These are phyloP conservation scores for Epinephelus lanceolatus DNA, from an alignment of 2,113 vertebrate genomes.

Conservation along the genomic window DNA sequence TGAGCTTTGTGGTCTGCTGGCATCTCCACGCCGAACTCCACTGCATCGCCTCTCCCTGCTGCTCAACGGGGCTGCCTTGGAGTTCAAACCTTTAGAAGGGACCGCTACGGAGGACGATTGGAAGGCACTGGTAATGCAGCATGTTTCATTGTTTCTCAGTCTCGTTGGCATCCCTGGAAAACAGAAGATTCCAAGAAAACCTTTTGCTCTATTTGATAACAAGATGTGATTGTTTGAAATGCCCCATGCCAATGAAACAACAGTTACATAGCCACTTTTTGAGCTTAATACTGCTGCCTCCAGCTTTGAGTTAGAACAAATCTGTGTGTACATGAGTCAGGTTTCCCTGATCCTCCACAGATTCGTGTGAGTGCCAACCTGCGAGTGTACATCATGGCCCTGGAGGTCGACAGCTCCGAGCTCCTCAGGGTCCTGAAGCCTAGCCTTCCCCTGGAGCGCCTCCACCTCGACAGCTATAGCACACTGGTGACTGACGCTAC, in stretches of 20 bases:
- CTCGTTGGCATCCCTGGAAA: too few relatives aligned
- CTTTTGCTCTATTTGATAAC: background rate
- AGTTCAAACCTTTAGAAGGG: slow-evolving; percentile 92
- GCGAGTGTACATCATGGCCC: slow-evolving; percentile 96
- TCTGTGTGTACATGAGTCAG: background rate
- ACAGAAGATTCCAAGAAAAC: background rate
- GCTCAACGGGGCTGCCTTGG: slow-evolving; percentile 92
- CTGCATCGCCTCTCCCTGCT: slow-evolving; percentile 96
- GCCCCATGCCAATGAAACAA: background rate
- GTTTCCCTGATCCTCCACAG: slow-evolving; percentile 31
- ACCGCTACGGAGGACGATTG: slow-evolving; percentile 95
- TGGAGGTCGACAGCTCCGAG: slow-evolving; percentile 94
- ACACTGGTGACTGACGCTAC: slow-evolving; percentile 92
- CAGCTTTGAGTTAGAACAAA: background rate
- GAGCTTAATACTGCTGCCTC: background rate
- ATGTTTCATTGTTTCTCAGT: background rate
- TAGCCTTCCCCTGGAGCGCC: slow-evolving; percentile 95
- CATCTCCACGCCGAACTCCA: slow-evolving; percentile 90
- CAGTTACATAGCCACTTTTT: background rate
- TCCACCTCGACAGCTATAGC: slow-evolving; percentile 97
- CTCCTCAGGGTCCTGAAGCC: slow-evolving; percentile 97
- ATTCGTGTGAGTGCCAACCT: slow-evolving; percentile 92
- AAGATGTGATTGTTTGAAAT: background rate
- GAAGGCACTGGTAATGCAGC: slow-evolving; percentile 88
- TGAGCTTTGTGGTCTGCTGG: slow-evolving; percentile 93